Percentiles rank a stretch among this genome's conserved stretches.
Evolutionary conservation across 2,797 vertebrate genomes (phyloP).

Genomic region (Malacoctenus gilli): DNA sequence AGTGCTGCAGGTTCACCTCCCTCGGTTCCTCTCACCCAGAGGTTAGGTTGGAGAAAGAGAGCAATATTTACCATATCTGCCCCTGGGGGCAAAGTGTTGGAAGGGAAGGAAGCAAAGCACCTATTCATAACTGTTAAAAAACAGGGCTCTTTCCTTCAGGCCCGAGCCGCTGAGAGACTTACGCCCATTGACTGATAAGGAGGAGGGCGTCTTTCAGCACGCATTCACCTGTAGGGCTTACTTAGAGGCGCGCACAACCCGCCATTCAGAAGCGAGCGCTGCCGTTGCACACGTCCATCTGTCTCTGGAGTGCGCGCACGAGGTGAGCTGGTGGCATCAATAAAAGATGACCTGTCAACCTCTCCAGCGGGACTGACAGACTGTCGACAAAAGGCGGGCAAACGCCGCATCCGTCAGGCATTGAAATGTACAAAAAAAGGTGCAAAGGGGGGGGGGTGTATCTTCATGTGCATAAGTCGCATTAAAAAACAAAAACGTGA

Average conservation of each 20-base stretch:
- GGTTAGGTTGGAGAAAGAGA: constrained; percentile 47
- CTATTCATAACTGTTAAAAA: constrained; percentile 81
- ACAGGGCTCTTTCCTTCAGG: constrained; percentile 71
- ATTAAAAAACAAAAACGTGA: constrained; percentile 16
- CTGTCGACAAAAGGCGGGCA: constrained; percentile 39
- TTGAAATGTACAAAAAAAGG: constrained; percentile 16
- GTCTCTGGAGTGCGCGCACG: constrained; percentile 48
- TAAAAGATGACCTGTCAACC: constrained; percentile 67
- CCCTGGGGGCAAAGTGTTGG: constrained; percentile 55
- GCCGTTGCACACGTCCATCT: constrained; percentile 60
- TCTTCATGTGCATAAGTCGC: constrained; percentile 23
- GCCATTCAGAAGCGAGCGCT: constrained; percentile 62
- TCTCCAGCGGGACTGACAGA: constrained; percentile 30
- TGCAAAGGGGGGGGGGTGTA: too few relatives aligned
- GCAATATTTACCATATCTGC: constrained; percentile 55
- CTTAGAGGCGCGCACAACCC: constrained; percentile 66
- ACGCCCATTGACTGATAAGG: constrained; percentile 76
- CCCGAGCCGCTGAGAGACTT: constrained; percentile 77
- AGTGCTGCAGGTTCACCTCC: constrained; percentile 18
- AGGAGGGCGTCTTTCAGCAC: constrained; percentile 79
- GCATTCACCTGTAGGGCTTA: constrained; percentile 73
- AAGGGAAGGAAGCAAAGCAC: constrained; percentile 72
- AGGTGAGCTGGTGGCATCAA: constrained; percentile 59
- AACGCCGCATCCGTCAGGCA: constrained; percentile 15
- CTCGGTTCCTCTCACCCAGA: constrained; percentile 6